phyloP scores from a whole-genome alignment of 2,113 vertebrate genomes.

The Prunella himalayana region DNA sequence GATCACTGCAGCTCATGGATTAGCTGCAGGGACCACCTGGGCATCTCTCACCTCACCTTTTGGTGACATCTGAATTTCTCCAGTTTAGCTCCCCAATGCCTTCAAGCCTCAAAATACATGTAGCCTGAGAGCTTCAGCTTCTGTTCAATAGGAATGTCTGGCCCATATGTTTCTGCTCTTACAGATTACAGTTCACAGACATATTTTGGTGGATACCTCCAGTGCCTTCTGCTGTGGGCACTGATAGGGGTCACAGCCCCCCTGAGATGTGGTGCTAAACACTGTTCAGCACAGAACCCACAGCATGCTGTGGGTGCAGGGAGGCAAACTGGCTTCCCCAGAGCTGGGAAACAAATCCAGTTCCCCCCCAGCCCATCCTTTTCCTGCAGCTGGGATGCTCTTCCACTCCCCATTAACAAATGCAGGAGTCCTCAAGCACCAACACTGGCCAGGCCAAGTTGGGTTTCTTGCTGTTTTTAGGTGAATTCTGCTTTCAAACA shows the following conservation, averaged over 20 bases:
- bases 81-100: neutral
- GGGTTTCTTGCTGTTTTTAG: neutral
- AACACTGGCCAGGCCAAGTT: neutral
- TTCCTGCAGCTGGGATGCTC: neutral
- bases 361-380: neutral
- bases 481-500: neutral
- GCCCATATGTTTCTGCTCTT: neutral
- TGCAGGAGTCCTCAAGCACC: neutral
- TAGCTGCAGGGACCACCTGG: neutral
- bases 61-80: neutral
- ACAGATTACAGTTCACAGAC: neutral
- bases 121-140: neutral
- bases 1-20: neutral
- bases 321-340: neutral
- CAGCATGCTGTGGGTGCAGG: rapidly evolving
- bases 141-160: neutral
- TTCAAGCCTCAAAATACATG: neutral
- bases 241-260: neutral
- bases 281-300: neutral
- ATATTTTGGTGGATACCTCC: neutral
- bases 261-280: neutral
- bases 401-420: neutral
- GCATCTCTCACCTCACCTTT: neutral
- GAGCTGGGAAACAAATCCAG: neutral
- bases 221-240: rapidly evolving